Evolutionary conservation across 2,113 vertebrate genomes (phyloP).

Genomic region (Calyptommatus sinebrachiatus): DNA sequence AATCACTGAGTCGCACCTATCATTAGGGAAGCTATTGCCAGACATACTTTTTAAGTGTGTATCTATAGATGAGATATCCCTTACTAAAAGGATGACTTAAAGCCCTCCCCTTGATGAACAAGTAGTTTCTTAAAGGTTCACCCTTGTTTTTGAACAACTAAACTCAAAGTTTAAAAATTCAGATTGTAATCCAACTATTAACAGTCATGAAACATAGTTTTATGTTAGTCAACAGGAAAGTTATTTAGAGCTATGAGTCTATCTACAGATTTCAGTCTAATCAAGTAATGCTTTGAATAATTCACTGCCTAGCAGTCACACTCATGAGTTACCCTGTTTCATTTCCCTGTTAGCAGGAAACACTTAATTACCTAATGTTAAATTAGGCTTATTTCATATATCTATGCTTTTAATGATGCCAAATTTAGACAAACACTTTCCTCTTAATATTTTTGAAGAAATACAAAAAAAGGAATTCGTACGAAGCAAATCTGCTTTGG

Average conservation of each 20-base stretch:
- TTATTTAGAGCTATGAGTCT: not conserved
- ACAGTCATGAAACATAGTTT: not conserved
- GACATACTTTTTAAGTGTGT: too few relatives aligned
- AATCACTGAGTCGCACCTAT: too few relatives aligned
- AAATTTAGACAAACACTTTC: not conserved
- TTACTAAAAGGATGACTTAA: too few relatives aligned
- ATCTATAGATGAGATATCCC: too few relatives aligned
- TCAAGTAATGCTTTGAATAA: not conserved
- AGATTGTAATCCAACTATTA: not conserved
- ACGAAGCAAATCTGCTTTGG: not conserved
- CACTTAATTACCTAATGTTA: slow-evolving; percentile 6
- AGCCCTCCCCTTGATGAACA: not conserved
- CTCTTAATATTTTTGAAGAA: not conserved
- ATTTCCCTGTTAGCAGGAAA: not conserved
- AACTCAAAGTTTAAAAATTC: not conserved
- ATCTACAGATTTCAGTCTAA: slow-evolving; percentile 15
- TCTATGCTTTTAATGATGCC: not conserved
- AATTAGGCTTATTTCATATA: not conserved
- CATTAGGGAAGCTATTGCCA: too few relatives aligned
- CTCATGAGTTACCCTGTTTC: slow-evolving; percentile 2
- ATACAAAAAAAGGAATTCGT: not conserved
- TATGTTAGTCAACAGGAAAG: not conserved
- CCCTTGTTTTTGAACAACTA: not conserved
- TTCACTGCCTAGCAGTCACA: slow-evolving; percentile 5
- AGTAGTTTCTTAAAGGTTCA: not conserved